Evolutionary conservation across 2,113 vertebrate species (phyloP).

Genomic region (Cathartes aura): DNA sequence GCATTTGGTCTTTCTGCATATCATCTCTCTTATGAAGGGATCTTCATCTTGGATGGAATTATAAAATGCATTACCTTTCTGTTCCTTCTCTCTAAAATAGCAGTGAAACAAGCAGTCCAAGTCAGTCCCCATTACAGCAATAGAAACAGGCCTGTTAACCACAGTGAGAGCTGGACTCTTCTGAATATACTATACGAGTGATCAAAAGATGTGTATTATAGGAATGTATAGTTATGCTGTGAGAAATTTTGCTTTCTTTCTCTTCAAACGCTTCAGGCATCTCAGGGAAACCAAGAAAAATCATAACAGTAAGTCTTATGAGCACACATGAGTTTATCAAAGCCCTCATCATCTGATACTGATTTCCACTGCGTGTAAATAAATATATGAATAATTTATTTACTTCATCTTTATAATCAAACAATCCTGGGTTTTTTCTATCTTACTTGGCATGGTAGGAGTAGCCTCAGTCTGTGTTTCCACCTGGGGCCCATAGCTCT

Average conservation of each 20-base stretch:
- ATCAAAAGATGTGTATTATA: constrained; percentile 27
- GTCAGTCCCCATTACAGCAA: neutral
- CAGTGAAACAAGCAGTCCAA: neutral
- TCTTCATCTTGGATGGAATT: neutral
- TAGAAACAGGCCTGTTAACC: neutral
- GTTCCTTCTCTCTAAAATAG: neutral
- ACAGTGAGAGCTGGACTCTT: neutral
- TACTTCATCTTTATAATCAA: neutral
- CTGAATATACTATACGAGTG: neutral
- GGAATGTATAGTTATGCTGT: neutral
- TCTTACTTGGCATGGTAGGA: neutral
- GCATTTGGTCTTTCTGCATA: neutral
- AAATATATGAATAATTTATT: constrained; percentile 1
- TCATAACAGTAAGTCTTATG: neutral
- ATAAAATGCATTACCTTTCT: neutral
- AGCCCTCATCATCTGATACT: neutral
- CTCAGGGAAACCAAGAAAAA: constrained; percentile 6
- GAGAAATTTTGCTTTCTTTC: constrained; percentile 23
- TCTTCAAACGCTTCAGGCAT: constrained; percentile 25
- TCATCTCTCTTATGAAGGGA: neutral
- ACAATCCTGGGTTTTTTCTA: neutral
- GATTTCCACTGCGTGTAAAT: neutral
- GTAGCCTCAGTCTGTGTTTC: neutral
- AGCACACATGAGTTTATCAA: constrained; percentile 5
- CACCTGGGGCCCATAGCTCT: neutral